Conservation (phyloP, 2,797 vertebrate species). For the Enteromius thamalakanensis region DNA sequence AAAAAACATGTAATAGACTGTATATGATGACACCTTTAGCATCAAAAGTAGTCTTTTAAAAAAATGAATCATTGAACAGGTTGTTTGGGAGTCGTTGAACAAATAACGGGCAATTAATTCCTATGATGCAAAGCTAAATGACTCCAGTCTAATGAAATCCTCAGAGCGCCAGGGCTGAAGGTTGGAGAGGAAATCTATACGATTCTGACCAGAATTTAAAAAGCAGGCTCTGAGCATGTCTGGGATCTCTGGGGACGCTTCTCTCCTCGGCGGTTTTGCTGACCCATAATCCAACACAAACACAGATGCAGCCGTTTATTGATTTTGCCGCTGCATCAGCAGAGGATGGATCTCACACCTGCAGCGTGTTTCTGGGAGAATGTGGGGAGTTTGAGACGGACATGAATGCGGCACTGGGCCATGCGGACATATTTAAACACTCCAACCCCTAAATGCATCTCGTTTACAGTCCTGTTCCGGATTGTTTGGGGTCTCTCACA, state of each 20-base stretch:
- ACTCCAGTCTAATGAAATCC: neutral
- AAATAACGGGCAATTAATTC: neutral
- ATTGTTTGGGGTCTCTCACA: neutral
- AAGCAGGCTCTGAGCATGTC: constrained; percentile 10
- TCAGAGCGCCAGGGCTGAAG: neutral
- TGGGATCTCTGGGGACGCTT: constrained; percentile 33
- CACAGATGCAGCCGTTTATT: constrained; percentile 61
- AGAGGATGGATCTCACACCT: constrained; percentile 38
- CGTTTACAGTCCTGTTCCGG: constrained; percentile 11
- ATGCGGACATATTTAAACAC: neutral
- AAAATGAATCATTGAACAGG: too few species aligned
- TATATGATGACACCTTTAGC: neutral
- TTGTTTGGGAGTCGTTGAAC: too few species aligned
- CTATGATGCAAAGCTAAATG: neutral
- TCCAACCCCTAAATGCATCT: neutral
- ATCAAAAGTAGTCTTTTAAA: neutral
- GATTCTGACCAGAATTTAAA: constrained; percentile 28
- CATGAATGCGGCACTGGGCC: neutral
- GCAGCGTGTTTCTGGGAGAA: constrained; percentile 26
- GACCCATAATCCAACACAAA: constrained; percentile 70
- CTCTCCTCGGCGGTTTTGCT: constrained; percentile 66
- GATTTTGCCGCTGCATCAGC: constrained; percentile 61
- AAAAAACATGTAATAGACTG: neutral
- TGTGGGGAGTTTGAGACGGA: neutral
- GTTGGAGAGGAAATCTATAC: constrained; percentile 40